Conservation (phyloP, 2,888 invertebrate species). For the Agonopterix subpropinquella region DNA sequence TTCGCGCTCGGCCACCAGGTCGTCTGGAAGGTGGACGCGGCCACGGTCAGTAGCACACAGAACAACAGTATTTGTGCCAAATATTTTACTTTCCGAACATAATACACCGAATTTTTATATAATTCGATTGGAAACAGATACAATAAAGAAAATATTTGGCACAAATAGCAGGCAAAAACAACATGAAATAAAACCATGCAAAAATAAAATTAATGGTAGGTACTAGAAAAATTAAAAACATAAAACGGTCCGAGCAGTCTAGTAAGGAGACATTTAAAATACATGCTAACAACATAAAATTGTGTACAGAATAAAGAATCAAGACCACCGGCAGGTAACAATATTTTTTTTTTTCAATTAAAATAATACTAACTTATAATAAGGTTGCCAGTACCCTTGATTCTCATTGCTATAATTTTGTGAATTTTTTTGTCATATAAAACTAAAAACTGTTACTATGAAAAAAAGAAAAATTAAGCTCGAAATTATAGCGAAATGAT, state of each 20-base stretch:
- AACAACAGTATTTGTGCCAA: constrained; percentile 32
- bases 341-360: background rate
- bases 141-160: constrained; percentile 26
- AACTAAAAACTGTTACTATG: constrained; percentile 46
- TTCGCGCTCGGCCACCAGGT: constrained; percentile 94
- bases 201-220: constrained; percentile 25
- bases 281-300: constrained; percentile 55
- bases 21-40: constrained; percentile 85
- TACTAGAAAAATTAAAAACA: constrained; percentile 27
- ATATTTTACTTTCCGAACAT: constrained; percentile 17
- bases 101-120: background rate
- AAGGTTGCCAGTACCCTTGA: too few relatives aligned
- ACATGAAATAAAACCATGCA: constrained; percentile 60
- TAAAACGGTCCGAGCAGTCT: constrained; percentile 54
- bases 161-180: constrained; percentile 52
- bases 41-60: constrained; percentile 65
- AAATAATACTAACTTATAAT: background rate
- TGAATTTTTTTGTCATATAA: background rate
- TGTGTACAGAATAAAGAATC: constrained; percentile 22
- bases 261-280: constrained; percentile 50
- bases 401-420: background rate
- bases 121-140: background rate
- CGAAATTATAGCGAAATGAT: constrained; percentile 56
- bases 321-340: constrained; percentile 1
- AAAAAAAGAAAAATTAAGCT: constrained; percentile 57